Percentiles rank a stretch among this genome's conserved stretches.
These are phyloP conservation scores for Steinernema carpocapsae DNA, from an alignment of 2,888 invertebrate genomes.

Conservation along the genomic window DNA sequence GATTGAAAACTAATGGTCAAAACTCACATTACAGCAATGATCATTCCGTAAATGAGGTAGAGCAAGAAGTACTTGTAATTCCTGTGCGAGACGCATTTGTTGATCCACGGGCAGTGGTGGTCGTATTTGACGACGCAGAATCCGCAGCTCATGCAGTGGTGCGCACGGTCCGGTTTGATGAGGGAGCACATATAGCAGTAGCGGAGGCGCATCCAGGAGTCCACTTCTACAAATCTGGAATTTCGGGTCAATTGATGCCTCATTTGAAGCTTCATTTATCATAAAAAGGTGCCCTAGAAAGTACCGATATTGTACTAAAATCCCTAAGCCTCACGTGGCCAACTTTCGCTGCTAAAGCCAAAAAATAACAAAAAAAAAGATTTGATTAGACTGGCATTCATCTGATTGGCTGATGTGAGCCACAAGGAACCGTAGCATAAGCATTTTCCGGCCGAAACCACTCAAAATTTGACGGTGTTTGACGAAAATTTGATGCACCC, in stretches of 20 bases:
- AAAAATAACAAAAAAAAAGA: neutral
- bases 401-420: too few relatives aligned
- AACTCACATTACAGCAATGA: constrained; percentile 48
- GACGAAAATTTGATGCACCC: too few relatives aligned
- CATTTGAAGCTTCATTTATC: too few relatives aligned
- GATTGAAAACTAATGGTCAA: constrained; percentile 27
- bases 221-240: constrained; percentile 42
- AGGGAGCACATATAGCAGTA: constrained; percentile 59
- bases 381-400: too few relatives aligned
- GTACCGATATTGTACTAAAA: too few relatives aligned
- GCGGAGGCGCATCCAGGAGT: constrained; percentile 38
- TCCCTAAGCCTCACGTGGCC: too few relatives aligned
- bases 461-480: too few relatives aligned
- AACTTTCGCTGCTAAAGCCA: too few relatives aligned
- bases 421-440: too few relatives aligned
- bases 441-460: too few relatives aligned
- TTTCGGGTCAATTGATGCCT: neutral
- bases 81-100: constrained; percentile 52
- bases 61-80: constrained; percentile 63
- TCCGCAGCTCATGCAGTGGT: constrained; percentile 60
- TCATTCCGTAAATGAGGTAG: constrained; percentile 53
- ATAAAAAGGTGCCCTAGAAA: too few relatives aligned
- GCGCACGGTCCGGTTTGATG: constrained; percentile 58
- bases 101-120: constrained; percentile 61
- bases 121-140: constrained; percentile 55